These are phyloP conservation scores for Nephotettix cincticeps DNA, from an alignment of 1,140 invertebrate genomes.

Conservation along the genomic window DNA sequence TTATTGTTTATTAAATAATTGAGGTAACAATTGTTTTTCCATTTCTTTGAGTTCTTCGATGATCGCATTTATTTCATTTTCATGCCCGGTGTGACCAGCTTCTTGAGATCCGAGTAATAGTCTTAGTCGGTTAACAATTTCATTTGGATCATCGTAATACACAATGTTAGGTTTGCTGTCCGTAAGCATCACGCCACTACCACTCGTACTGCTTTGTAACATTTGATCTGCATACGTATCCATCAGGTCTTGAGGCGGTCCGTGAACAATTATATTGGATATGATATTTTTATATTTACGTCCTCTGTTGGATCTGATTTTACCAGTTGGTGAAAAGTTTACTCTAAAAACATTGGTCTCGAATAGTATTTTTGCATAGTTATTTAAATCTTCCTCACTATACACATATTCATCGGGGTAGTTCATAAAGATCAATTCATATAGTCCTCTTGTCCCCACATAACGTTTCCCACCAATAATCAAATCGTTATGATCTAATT, in stretches of 20 bases:
- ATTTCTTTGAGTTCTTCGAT: background rate
- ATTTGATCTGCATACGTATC: too few species aligned
- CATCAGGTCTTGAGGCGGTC: background rate
- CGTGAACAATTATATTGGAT: background rate
- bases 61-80: background rate
- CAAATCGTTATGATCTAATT: background rate
- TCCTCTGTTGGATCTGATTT: slow-evolving; percentile 6
- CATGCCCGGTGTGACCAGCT: background rate
- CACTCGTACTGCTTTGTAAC: background rate
- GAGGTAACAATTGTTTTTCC: background rate
- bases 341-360: background rate
- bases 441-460: background rate
- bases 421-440: slow-evolving; percentile 12
- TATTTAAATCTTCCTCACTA: slow-evolving; percentile 3
- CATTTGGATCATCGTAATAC: slow-evolving; percentile 3
- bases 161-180: background rate
- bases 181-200: background rate
- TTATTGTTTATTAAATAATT: too few species aligned
- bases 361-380: background rate
- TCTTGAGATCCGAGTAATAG: background rate
- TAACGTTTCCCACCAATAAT: background rate
- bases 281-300: slow-evolving; percentile 8
- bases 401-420: background rate
- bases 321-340: background rate
- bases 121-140: slow-evolving; percentile 6